Base-by-base conservation (phyloP, 2,888 invertebrate species). In the Chalcis sispes region DNA sequence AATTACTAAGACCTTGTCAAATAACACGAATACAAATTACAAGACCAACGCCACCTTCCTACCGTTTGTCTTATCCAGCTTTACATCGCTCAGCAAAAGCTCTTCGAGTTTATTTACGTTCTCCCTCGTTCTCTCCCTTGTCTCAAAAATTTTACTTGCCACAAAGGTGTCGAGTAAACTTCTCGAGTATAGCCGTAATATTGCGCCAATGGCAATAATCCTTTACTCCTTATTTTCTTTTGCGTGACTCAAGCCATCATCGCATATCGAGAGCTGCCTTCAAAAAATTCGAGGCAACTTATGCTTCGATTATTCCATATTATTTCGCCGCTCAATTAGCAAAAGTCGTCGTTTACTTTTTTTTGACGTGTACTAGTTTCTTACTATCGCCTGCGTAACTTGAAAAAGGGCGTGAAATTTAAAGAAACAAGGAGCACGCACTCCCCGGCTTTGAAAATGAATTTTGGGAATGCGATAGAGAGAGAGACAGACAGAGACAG, bases 401-500 rank as follows among this genome's bases (percentile, higher is more conserved):
- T n/a, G n/a, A n/a, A n/a, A n/a, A n/a, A n/a, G 48, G 18, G 25
- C 10, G 5, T 48, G 40, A 36, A 61, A 70, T 70, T 50, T 70
- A 50, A n/a, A 23, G 20, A 23, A n/a, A n/a, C 15, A 20, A 3
- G 8, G 32, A 46, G 50, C 20, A 25, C 15, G 13, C 10, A 4
- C 42, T 5, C 20, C 29, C 29, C 4, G 13, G 25, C 2, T 2
- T 13, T 29, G 54, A 72, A 46, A 40, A 65, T 65, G 65, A 72
- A 65, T 58, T 65, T 58, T 20, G 4, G 18, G 20, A 3, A 10
- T 20, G n/a, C 50, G 20, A 4, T n/a, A 64, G 1, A 25, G 25
- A 3, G n/a, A 46, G 25, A 25, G 13, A 23, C 0, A 18, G 7
- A 27, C 27, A 29, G 32, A 52, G 8, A 23, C n/a, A n/a, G n/a